Base-by-base conservation (phyloP, 2,113 vertebrate genomes). In the Corythaixoides concolor region DNA sequence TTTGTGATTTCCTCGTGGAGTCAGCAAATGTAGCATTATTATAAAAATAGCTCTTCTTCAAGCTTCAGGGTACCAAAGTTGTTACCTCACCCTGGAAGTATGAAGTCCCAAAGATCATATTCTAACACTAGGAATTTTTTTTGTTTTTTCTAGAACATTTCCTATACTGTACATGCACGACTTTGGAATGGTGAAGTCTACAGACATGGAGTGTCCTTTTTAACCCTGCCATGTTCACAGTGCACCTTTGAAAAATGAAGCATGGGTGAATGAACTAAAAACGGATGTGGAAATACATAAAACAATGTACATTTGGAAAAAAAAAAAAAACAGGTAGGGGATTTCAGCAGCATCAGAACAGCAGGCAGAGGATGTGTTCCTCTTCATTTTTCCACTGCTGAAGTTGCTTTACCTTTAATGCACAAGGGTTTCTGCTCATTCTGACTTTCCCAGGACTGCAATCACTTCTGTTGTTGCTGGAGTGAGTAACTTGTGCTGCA, bases 401-500 rank as follows among this genome's bases (percentile, higher is more conserved):
- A 87, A 72, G 66, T 89, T 93, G 69, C 63, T 96, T 93, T 89
- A 85, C 73, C 26, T 88, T 89, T 90, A 93, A 81, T 10, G 62
- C 56, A 87, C 24, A 49, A 67, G 53, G 32, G 21, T 45, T 96
- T 94, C 82, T 95, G 75, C 76, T 96, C 92, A 84, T 90, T 80
- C 90, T 86, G 64, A 84, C 45, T 92, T 94, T 93, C 68, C 33
- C 59, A 94, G 82, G 82, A 59, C 88, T 84, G 88, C 79, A 93
- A 86, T 95, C 0, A 0, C 53, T 93, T 87, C 73, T 81, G 83
- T 90, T 90, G 88, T 67, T 95, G 94, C 83, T 96, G 79, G 88
- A 95, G 83, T 94, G 92, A 95, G 85, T 76, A 90, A 59, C 63
- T 83, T 94, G 90, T 94, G 92, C 95, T 93, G 79, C 88, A 96